Evolutionary conservation across 1,140 invertebrate genomes (phyloP), one percentile per base, ranked within the genome.

Genomic region (Idris sp.): DNA sequence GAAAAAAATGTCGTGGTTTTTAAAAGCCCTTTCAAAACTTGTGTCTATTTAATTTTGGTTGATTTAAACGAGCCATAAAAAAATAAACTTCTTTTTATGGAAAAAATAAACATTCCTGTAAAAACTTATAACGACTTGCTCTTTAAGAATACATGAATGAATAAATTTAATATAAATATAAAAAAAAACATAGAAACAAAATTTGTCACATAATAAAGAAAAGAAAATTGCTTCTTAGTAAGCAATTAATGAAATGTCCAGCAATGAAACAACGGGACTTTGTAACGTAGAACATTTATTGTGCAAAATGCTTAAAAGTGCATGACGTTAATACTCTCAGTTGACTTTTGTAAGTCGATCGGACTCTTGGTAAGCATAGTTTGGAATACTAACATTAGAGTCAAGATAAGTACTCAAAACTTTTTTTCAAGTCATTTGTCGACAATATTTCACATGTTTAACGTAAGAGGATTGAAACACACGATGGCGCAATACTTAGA

Each of bases 371-470:
- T 40, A 8, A 19, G 59, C 51, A 65, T 49, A 75, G 51, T 75
- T 75, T 44, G 44, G 38, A 51, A 58, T 75, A 46, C 30, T 46
- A 41, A 48, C 25, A 31, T 75, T 75, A 68, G 13, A 59, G 72
- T 49, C 54, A 28, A 48, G 36, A 58, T 64, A 74, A 75, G 73
- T 75, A 75, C 26, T 75, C 59, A 75, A 75, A 75, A n/a, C n/a
- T n/a, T n/a, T n/a, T 51, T 76, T 76, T 76, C 71, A 65, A 65
- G 65, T 76, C 61, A 76, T 76, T 76, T 65, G 10, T 51, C 41
- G 43, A 25, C 73, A 11, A 75, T 69, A 75, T 75, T 75, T 75
- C 59, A 71, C 43, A 53, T 65, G 73, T 64, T 75, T 75, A 75
- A 69, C 58, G 49, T 75, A 75, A 75, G 73, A 64, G 73, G 73